phyloP scores from a whole-genome alignment of 1,140 invertebrate genomes.

The Trichomalopsis sarcophagae region DNA sequence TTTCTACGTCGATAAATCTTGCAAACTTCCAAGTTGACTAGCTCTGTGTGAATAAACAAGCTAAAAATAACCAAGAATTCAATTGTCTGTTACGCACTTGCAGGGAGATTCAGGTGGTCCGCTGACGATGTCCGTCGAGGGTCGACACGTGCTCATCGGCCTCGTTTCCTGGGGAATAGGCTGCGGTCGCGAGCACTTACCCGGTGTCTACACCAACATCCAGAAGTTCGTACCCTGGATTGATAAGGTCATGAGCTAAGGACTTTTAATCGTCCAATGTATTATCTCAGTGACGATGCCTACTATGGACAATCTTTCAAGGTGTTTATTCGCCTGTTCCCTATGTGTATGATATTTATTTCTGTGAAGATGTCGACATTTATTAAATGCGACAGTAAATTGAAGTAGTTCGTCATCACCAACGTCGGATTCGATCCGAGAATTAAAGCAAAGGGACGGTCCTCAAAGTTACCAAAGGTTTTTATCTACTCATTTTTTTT shows the following conservation, averaged over 20 bases:
- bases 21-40: no score
- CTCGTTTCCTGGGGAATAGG: slow-evolving; percentile 94
- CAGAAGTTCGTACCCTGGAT: slow-evolving; percentile 96
- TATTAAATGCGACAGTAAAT: not conserved
- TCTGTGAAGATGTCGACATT: not conserved
- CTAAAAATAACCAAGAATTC: not conserved
- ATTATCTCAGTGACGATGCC: not conserved
- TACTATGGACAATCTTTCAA: not conserved
- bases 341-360: not conserved
- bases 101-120: slow-evolving; percentile 90
- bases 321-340: not conserved
- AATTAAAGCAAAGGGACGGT: not conserved
- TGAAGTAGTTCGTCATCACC: slow-evolving; percentile 3
- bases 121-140: slow-evolving; percentile 86
- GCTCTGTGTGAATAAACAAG: not conserved
- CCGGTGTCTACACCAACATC: slow-evolving; percentile 93
- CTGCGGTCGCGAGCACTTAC: slow-evolving; percentile 91
- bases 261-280: not conserved
- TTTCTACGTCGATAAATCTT: no score
- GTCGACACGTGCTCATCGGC: slow-evolving; percentile 88
- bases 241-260: slow-evolving; percentile 83
- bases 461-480: slow-evolving; percentile 45
- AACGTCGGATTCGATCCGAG: not conserved
- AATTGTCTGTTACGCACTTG: not conserved
- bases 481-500: slow-evolving; percentile 28